Base-by-base conservation (phyloP, 2,113 vertebrate species). In the Atherinomorus stipes region DNA sequence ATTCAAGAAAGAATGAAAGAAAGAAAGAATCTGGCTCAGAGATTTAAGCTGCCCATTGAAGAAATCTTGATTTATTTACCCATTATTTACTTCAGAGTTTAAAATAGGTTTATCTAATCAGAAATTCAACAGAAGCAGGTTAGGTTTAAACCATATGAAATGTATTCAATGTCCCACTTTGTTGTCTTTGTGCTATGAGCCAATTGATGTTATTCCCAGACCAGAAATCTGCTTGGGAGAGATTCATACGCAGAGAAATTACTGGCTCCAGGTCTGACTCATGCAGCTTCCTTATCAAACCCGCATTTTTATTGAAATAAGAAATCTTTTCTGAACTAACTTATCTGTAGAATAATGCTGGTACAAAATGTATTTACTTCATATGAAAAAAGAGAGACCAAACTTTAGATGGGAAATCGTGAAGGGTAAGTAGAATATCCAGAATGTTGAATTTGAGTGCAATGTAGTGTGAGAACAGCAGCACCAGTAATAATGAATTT, bases 351-450 rank as follows among this genome's bases (percentile, higher is more conserved):
- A 72, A 68, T 53, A 78, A 56, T 70, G 56, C 67, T 69, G 63
- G 63, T 47, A 84, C 2, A 60, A 82, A 78, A 75, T 53, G 62
- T 78, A 61, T 84, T 86, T 84, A 79, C 67, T 67, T 87, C 37
- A 53, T 54, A 21, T 23, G 49, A 78, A 69, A 74, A 68, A 64
- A 59, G 52, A 80, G 34, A 45, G 23, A 38, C 65, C 1, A 9
- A 31, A 44, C 38, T 64, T 50, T 47, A 86, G 58, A 80, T 80
- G n/a, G 31, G 38, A 66, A 81, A 64, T 52, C 64, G 3, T 52
- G 19, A 80, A 16, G 64, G 51, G 44, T 34, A 56, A 70, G 28
- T 50, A 74, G 44, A 23, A 57, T n/a, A 52, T 25, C n/a, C 34
- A 70, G 51, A 38, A 59, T 67, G 67, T 77, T 64, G 64, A 71